A percentile compares a stretch with the other conserved stretches of the same genome.
Conservation (phyloP, 2,888 invertebrate species). For the Alloscopus bannaensis region DNA sequence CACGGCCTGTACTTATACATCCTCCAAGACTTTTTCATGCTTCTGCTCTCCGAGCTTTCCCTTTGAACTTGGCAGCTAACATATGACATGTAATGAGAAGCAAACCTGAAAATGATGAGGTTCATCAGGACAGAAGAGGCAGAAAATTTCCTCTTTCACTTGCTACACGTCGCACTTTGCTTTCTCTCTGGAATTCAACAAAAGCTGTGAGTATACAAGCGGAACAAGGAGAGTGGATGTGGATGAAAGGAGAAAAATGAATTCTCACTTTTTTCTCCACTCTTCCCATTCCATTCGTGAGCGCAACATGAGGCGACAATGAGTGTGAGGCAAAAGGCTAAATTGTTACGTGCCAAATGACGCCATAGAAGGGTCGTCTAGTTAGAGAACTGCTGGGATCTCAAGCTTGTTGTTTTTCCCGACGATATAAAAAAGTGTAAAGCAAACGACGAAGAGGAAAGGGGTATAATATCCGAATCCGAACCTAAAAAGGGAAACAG, state of each 20-base stretch:
- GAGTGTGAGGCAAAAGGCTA: constrained; percentile 19
- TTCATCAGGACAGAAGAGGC: constrained; percentile 41
- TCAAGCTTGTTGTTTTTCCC: constrained; percentile 35
- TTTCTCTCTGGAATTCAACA: background rate
- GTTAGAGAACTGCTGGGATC: constrained; percentile 10
- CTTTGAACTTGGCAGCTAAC: constrained; percentile 48
- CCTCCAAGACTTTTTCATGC: constrained; percentile 2
- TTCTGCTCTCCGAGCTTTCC: constrained; percentile 14
- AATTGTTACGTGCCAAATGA: constrained; percentile 58
- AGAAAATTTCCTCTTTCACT: background rate
- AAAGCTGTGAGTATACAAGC: too few relatives aligned
- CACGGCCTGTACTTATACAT: background rate
- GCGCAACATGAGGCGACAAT: constrained; percentile 54
- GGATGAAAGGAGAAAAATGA: constrained; percentile 57
- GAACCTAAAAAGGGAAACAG: constrained; percentile 33
- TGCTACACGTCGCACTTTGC: too few relatives aligned
- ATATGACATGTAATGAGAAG: constrained; percentile 63
- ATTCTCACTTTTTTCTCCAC: constrained; percentile 39
- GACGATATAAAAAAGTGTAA: constrained; percentile 6
- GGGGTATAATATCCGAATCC: constrained; percentile 39
- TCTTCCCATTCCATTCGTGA: background rate
- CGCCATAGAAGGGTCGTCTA: constrained; percentile 25
- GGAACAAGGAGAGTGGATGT: constrained; percentile 23
- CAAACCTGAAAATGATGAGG: constrained; percentile 63
- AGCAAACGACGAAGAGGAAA: constrained; percentile 18